Evolutionary conservation across 1,140 invertebrate genomes (phyloP).

Genomic region (Diorhabda elongata): DNA sequence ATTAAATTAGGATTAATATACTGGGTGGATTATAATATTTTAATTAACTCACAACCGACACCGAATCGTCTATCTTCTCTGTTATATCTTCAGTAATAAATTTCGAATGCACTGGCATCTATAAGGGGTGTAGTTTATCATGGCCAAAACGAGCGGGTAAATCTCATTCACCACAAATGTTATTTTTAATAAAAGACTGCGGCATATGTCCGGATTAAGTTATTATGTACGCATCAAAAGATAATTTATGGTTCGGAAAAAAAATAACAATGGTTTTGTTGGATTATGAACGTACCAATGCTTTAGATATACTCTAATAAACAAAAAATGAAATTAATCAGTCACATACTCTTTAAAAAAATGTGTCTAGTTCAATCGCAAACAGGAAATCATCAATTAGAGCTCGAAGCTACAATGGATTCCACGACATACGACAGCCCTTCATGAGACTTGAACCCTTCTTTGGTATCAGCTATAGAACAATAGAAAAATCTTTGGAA

Average conservation of each 20-base stretch:
- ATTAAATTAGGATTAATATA: too few relatives aligned
- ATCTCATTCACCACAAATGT: slow-evolving; percentile 29
- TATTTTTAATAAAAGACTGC: slow-evolving; percentile 30
- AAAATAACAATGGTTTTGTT: slow-evolving; percentile 18
- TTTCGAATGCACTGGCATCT: slow-evolving; percentile 28
- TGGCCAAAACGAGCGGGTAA: slow-evolving; percentile 25
- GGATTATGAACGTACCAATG: slow-evolving; percentile 7
- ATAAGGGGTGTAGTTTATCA: slow-evolving; percentile 28
- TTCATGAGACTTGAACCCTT: too few relatives aligned
- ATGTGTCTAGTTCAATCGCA: too few relatives aligned
- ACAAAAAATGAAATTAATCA: too few relatives aligned
- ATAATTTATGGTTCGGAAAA: slow-evolving; percentile 26
- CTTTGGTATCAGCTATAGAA: too few relatives aligned
- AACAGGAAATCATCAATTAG: too few relatives aligned
- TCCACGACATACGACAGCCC: too few relatives aligned
- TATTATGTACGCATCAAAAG: slow-evolving; percentile 28
- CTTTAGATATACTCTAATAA: neutral
- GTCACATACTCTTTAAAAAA: too few relatives aligned
- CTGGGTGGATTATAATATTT: neutral
- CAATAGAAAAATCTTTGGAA: too few relatives aligned
- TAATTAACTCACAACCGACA: neutral
- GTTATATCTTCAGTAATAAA: slow-evolving; percentile 23
- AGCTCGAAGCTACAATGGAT: too few relatives aligned
- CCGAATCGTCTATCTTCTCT: neutral
- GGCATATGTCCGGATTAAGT: slow-evolving; percentile 32